Conservation (phyloP, 2,888 invertebrate species). For the Drosophila mettleri region DNA sequence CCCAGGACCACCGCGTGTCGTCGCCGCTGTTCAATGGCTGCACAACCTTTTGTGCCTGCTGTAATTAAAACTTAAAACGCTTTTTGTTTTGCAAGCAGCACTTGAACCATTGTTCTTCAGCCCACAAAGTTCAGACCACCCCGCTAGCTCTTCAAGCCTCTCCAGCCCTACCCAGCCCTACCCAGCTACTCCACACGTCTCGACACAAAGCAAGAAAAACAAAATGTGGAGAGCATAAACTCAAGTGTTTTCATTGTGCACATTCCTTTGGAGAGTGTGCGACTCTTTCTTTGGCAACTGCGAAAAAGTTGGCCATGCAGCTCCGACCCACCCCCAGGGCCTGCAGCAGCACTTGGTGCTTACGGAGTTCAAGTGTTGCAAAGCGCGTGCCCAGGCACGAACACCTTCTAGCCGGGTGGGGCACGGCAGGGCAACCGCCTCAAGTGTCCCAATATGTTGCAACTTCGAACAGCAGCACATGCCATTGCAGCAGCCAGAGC, state of each 20-base stretch:
- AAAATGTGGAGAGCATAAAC: slow-evolving; percentile 21
- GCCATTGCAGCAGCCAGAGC: slow-evolving; percentile 49
- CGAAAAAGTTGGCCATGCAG: slow-evolving; percentile 54
- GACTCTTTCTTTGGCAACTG: slow-evolving; percentile 68
- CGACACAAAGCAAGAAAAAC: slow-evolving; percentile 24
- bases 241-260: slow-evolving; percentile 75
- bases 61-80: slow-evolving; percentile 80
- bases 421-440: slow-evolving; percentile 34
- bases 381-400: slow-evolving; percentile 66
- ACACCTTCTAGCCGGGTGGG: slow-evolving; percentile 21
- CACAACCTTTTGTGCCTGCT: slow-evolving; percentile 62
- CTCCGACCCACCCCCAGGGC: slow-evolving; percentile 9
- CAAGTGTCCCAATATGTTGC: slow-evolving; percentile 78
- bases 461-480: slow-evolving; percentile 70
- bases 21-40: slow-evolving; percentile 36
- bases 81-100: slow-evolving; percentile 80
- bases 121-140: slow-evolving; percentile 70
- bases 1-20: slow-evolving; percentile 55
- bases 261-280: slow-evolving; percentile 79
- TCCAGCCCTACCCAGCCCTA: background rate
- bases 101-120: slow-evolving; percentile 77
- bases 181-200: slow-evolving; percentile 59
- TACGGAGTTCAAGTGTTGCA: slow-evolving; percentile 68
- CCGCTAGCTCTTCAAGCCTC: background rate
- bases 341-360: slow-evolving; percentile 62